Evolutionary conservation across 2,113 vertebrate species (phyloP).

Genomic region (Odontesthes bonariensis): DNA sequence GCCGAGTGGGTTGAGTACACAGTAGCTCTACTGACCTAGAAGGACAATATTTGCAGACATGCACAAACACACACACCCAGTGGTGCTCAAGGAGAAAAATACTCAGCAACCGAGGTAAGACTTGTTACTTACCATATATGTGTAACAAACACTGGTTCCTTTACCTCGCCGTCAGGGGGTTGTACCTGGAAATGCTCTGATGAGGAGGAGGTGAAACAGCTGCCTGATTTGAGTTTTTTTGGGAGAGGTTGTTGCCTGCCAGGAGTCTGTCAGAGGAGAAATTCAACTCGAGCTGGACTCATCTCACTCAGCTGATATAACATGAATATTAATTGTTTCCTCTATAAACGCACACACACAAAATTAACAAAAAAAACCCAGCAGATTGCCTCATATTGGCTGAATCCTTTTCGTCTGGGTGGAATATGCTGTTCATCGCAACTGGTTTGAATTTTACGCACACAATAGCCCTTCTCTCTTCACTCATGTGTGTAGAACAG

Average conservation of each 20-base stretch:
- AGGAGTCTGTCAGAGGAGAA: not conserved
- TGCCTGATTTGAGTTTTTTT: not conserved
- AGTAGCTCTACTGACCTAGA: conserved; percentile 75
- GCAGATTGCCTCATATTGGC: not conserved
- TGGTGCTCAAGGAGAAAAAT: conserved; percentile 41
- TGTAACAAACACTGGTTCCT: conserved; percentile 14
- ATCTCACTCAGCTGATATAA: not conserved
- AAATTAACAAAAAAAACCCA: no score
- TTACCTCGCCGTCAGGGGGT: not conserved
- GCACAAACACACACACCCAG: conserved; percentile 70
- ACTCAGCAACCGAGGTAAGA: conserved; percentile 7
- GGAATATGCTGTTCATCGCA: no score
- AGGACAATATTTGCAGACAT: conserved; percentile 79
- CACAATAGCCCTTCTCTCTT: no score
- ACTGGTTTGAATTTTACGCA: not conserved
- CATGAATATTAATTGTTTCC: not conserved
- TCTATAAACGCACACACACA: no score
- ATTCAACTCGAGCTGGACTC: not conserved
- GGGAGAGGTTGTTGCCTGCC: not conserved
- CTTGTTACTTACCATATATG: conserved; percentile 40
- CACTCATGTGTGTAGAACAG: not conserved
- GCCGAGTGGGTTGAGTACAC: conserved; percentile 76
- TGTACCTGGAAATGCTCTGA: not conserved
- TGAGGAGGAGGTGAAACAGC: not conserved
- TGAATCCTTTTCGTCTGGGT: not conserved